phyloP scores from a whole-genome alignment of 2,113 vertebrate genomes.

The Bagarius yarrelli region DNA sequence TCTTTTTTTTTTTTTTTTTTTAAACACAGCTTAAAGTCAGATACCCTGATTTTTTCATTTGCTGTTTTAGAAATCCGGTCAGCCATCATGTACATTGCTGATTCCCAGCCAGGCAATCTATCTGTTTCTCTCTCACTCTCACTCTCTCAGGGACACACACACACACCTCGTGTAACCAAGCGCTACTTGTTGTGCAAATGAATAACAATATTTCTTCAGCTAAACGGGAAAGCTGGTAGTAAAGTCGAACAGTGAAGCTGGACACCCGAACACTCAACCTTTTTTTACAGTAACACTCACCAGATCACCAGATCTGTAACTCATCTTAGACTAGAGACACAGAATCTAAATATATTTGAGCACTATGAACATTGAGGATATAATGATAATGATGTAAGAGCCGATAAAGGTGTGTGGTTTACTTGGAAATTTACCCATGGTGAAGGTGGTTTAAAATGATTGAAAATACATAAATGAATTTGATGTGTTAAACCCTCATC shows the following conservation, averaged over 20 bases:
- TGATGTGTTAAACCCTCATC: neutral
- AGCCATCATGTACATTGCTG: slow-evolving; percentile 17
- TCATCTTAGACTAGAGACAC: neutral
- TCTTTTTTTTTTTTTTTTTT: too few species aligned
- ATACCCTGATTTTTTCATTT: neutral
- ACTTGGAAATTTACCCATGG: neutral
- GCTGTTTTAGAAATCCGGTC: neutral
- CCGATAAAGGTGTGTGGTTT: neutral
- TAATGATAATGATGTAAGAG: neutral
- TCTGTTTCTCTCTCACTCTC: too few species aligned
- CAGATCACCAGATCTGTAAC: neutral
- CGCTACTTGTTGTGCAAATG: neutral
- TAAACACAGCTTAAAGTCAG: neutral
- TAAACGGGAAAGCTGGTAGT: neutral
- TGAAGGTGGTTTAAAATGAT: neutral
- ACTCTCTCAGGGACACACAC: too few species aligned
- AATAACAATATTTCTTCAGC: neutral
- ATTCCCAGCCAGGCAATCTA: neutral
- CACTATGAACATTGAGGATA: neutral
- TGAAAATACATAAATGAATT: neutral
- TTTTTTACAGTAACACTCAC: neutral
- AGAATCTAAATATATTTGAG: neutral
- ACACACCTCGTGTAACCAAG: neutral
- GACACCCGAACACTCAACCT: neutral
- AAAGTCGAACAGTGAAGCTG: neutral